phyloP scores from a whole-genome alignment of 2,888 invertebrate genomes.

The Dendrolimus houi region DNA sequence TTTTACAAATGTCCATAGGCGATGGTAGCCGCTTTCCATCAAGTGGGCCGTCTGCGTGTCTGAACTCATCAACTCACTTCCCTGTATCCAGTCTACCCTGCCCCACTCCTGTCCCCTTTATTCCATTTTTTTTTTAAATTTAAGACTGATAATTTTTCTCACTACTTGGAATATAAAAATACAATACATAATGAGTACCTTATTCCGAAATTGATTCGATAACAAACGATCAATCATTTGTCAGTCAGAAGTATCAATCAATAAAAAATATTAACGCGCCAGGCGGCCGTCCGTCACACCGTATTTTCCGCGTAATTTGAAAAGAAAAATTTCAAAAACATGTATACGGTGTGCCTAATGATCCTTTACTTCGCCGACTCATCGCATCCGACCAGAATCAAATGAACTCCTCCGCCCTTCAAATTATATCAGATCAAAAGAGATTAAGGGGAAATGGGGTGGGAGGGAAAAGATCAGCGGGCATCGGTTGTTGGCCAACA shows the following conservation, averaged over 20 bases:
- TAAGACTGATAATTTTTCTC: too few relatives aligned
- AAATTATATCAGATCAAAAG: not conserved
- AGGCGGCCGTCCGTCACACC: slow-evolving; percentile 11
- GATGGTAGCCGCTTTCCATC: too few relatives aligned
- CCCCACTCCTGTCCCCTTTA: too few relatives aligned
- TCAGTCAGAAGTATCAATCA: slow-evolving; percentile 4
- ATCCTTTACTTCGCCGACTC: slow-evolving; percentile 54
- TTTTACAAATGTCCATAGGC: too few relatives aligned
- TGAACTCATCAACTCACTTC: too few relatives aligned
- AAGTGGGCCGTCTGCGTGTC: too few relatives aligned
- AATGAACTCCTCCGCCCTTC: not conserved
- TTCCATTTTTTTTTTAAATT: too few relatives aligned
- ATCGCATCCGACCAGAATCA: slow-evolving; percentile 15
- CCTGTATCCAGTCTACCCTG: too few relatives aligned
- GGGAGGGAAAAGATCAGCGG: slow-evolving; percentile 1
- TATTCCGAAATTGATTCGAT: not conserved
- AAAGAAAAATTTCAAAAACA: slow-evolving; percentile 33
- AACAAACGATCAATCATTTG: not conserved
- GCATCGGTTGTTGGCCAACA: slow-evolving; percentile 5
- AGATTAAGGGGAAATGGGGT: not conserved
- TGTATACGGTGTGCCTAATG: slow-evolving; percentile 42
- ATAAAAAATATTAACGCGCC: not conserved
- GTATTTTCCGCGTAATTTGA: slow-evolving; percentile 35
- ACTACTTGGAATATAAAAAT: too few relatives aligned
- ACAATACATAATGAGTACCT: too few relatives aligned